These are phyloP conservation scores for Lordiphosa stackelbergi DNA, from an alignment of 1,140 invertebrate genomes.

Conservation along the genomic window DNA sequence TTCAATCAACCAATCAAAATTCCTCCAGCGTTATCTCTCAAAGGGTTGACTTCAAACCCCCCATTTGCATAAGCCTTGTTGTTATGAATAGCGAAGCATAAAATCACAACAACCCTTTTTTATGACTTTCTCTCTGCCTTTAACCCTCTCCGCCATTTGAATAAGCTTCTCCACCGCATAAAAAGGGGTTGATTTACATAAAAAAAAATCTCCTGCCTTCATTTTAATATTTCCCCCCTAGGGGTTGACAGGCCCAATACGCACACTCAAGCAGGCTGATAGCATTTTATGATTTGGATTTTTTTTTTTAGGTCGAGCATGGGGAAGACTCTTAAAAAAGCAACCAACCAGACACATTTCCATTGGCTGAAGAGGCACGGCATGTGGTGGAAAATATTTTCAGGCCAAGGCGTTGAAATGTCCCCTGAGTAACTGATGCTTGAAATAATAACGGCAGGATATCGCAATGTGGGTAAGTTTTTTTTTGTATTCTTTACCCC, in stretches of 20 bases:
- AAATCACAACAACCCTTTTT: slow-evolving; percentile 71
- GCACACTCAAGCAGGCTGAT: slow-evolving; percentile 53
- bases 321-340: slow-evolving; percentile 45
- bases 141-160: slow-evolving; percentile 45
- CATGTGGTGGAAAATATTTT: slow-evolving; percentile 61
- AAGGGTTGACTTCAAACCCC: slow-evolving; percentile 46
- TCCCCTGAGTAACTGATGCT: slow-evolving; percentile 35
- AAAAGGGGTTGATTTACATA: slow-evolving; percentile 73
- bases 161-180: slow-evolving; percentile 52
- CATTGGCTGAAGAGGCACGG: slow-evolving; percentile 57
- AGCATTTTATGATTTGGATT: slow-evolving; percentile 27
- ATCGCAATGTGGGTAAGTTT: slow-evolving; percentile 12
- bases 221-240: slow-evolving; percentile 65
- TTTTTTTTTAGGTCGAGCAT: background rate
- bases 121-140: slow-evolving; percentile 14
- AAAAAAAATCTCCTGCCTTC: slow-evolving; percentile 46
- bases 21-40: slow-evolving; percentile 15
- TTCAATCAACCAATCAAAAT: slow-evolving; percentile 38
- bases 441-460: slow-evolving; percentile 41
- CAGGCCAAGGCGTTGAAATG: slow-evolving; percentile 59
- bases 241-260: slow-evolving; percentile 37
- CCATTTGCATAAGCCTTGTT: slow-evolving; percentile 59
- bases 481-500: background rate
- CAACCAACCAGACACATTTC: slow-evolving; percentile 44
- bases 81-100: slow-evolving; percentile 24